Evolutionary conservation across 2,888 invertebrate species (phyloP).

Genomic region (Drosophila parthenogenetica): DNA sequence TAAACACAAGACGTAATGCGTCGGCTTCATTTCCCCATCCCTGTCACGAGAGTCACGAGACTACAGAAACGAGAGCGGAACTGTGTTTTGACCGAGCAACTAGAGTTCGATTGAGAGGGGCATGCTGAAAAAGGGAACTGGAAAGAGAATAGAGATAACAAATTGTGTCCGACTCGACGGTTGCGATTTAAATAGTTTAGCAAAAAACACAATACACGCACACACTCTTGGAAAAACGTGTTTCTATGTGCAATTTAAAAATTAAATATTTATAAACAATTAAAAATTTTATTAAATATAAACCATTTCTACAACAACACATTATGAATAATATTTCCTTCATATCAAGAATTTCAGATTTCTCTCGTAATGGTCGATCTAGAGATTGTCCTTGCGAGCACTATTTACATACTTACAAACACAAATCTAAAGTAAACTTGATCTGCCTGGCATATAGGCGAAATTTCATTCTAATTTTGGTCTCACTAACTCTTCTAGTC

Average conservation of each 20-base stretch:
- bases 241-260: background rate
- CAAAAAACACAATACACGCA: background rate
- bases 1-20: conserved; percentile 14
- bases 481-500: no score
- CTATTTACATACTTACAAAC: no score
- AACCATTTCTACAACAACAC: no score
- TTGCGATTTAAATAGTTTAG: conserved; percentile 6
- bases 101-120: background rate
- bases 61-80: conserved; percentile 28
- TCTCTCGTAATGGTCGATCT: no score
- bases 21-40: conserved; percentile 37
- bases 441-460: no score
- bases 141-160: conserved; percentile 26
- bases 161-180: conserved; percentile 40
- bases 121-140: no score
- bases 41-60: conserved; percentile 24
- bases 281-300: background rate
- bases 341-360: no score
- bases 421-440: no score
- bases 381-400: no score
- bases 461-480: no score
- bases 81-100: background rate
- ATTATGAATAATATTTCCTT: no score
- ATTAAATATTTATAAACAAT: background rate
- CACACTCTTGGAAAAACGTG: background rate